These are phyloP conservation scores for Caenorhabditis sp. DNA, from an alignment of 2,888 invertebrate genomes.

Conservation along the genomic window DNA sequence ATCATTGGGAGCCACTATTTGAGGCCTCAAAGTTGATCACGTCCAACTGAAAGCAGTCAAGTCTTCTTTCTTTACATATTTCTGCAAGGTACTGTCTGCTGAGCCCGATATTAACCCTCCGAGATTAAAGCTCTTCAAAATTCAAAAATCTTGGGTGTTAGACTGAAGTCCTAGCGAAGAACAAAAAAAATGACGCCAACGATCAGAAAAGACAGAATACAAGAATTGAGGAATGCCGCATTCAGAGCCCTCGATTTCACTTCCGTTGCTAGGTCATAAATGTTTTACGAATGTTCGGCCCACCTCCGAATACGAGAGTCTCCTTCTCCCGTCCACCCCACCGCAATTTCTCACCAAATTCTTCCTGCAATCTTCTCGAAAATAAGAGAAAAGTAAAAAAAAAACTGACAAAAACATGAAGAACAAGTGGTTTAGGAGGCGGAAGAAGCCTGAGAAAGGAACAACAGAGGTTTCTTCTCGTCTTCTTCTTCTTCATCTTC, in stretches of 20 bases:
- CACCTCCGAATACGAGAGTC: neutral
- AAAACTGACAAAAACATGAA: conserved; percentile 5
- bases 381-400: neutral
- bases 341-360: neutral
- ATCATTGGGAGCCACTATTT: no score
- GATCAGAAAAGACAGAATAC: no score
- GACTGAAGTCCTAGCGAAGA: no score
- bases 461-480: conserved; percentile 16
- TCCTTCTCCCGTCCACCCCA: neutral
- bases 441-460: conserved; percentile 25
- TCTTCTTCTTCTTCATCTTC: conserved; percentile 28
- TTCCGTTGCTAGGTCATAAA: conserved; percentile 31
- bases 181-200: no score
- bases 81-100: no score
- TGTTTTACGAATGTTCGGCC: conserved; percentile 11
- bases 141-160: no score
- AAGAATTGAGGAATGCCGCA: neutral
- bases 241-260: neutral
- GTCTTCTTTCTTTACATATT: no score
- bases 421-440: conserved; percentile 7
- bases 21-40: no score
- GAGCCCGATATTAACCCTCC: no score
- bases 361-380: conserved; percentile 4
- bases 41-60: no score
- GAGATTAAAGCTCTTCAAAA: no score